These are phyloP conservation scores for Apodemia hepburni DNA, from an alignment of 2,888 invertebrate genomes.

Conservation along the genomic window DNA sequence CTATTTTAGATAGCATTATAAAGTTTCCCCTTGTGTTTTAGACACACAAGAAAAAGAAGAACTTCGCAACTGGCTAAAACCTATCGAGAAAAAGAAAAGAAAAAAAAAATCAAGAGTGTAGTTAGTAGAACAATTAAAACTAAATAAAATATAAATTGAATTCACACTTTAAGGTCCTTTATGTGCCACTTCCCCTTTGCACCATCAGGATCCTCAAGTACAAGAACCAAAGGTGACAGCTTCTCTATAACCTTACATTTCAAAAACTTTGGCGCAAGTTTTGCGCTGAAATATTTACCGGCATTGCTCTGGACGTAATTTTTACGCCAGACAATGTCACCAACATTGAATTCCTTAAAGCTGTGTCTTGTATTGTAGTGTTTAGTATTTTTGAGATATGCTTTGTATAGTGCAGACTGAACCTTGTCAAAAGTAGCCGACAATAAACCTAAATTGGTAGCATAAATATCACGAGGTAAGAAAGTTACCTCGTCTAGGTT, in stretches of 20 bases:
- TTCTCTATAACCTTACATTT: conserved; percentile 14
- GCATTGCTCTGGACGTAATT: conserved; percentile 22
- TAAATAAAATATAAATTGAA: not conserved
- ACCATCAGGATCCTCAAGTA: conserved; percentile 1
- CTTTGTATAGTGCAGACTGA: conserved; percentile 23
- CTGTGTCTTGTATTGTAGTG: conserved; percentile 31
- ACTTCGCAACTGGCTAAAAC: not conserved
- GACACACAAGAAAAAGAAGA: not conserved
- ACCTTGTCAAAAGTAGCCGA: conserved; percentile 30
- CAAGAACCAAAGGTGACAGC: not conserved
- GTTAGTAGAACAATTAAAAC: not conserved
- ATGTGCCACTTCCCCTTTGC: not conserved
- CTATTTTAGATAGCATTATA: not conserved
- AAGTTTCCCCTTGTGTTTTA: not conserved
- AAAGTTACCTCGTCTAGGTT: conserved; percentile 25
- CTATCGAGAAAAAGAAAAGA: not conserved
- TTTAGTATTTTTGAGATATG: conserved; percentile 28
- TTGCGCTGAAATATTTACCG: conserved; percentile 22
- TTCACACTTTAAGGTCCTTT: not conserved
- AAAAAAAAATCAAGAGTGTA: not conserved
- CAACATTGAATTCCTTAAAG: conserved; percentile 29
- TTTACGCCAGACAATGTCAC: conserved; percentile 29
- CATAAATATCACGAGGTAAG: conserved; percentile 27
- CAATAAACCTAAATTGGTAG: conserved; percentile 28
- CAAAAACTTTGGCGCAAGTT: conserved; percentile 24